These are phyloP conservation scores for Epinephelus fuscoguttatus DNA, from an alignment of 2,113 vertebrate species.

Conservation along the genomic window DNA sequence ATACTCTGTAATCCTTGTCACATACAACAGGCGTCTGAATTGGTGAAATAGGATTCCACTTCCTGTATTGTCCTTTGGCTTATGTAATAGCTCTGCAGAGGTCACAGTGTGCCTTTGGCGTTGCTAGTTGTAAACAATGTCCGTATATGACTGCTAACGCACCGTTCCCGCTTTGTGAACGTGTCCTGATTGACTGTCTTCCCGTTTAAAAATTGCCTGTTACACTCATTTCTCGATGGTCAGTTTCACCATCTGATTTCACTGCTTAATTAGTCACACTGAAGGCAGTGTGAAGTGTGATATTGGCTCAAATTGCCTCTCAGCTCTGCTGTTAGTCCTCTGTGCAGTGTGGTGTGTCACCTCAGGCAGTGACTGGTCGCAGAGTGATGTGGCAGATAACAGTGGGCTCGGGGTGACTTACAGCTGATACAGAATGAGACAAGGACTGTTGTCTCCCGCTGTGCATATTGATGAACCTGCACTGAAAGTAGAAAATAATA, in stretches of 20 bases:
- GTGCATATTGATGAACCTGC: constrained; percentile 71
- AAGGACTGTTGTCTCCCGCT: constrained; percentile 58
- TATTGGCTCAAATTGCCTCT: constrained; percentile 74
- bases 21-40: constrained; percentile 50
- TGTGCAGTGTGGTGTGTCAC: constrained; percentile 72
- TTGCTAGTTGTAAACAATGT: constrained; percentile 17
- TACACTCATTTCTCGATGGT: constrained; percentile 71
- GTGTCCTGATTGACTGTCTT: constrained; percentile 47
- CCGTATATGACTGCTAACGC: not conserved
- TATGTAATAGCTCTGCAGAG: constrained; percentile 48
- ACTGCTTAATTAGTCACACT: constrained; percentile 78
- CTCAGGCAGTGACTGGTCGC: constrained; percentile 67
- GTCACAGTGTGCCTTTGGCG: constrained; percentile 46
- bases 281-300: constrained; percentile 73
- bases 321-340: constrained; percentile 66
- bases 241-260: constrained; percentile 75
- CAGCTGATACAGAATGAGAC: constrained; percentile 72
- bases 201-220: constrained; percentile 44
- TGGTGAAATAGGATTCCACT: constrained; percentile 62
- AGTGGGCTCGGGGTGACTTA: constrained; percentile 74
- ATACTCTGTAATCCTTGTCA: constrained; percentile 51
- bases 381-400: constrained; percentile 77
- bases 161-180: not conserved
- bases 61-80: constrained; percentile 58
- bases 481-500: constrained; percentile 31